These are phyloP conservation scores for Heteromormyrus szaboi DNA, from an alignment of 2,797 vertebrate genomes.

Conservation along the genomic window DNA sequence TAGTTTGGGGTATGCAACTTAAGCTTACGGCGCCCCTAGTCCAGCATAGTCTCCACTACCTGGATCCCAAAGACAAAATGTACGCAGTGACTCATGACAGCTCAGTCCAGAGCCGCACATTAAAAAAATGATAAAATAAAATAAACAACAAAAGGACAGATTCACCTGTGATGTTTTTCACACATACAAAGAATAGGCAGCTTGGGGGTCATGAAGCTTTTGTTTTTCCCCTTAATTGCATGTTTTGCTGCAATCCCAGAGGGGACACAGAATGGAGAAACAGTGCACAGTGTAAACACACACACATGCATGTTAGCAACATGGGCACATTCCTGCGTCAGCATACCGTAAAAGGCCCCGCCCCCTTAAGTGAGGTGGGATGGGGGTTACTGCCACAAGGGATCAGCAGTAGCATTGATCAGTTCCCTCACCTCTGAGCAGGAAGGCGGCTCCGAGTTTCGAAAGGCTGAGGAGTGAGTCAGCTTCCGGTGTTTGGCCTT, in stretches of 20 bases:
- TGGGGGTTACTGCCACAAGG: neutral
- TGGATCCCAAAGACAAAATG: neutral
- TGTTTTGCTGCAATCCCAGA: neutral
- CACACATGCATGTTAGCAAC: neutral
- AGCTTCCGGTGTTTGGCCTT: conserved; percentile 49
- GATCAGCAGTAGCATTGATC: neutral
- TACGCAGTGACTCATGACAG: neutral
- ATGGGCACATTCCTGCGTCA: neutral
- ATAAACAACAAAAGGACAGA: neutral
- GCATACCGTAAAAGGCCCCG: neutral
- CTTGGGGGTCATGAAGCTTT: neutral
- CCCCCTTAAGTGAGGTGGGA: neutral
- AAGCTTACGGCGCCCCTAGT: neutral
- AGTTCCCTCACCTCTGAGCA: conserved; percentile 33
- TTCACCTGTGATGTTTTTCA: neutral
- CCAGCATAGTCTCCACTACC: neutral
- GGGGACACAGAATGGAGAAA: neutral
- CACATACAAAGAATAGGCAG: neutral
- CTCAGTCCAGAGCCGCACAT: neutral
- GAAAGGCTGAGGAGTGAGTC: conserved; percentile 49
- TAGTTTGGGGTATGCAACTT: neutral
- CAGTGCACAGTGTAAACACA: neutral
- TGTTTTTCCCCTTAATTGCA: neutral
- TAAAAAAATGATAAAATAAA: neutral
- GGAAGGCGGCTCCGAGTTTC: conserved; percentile 44